phyloP scores from a whole-genome alignment of 2,797 vertebrate species.

The Pterois miles region DNA sequence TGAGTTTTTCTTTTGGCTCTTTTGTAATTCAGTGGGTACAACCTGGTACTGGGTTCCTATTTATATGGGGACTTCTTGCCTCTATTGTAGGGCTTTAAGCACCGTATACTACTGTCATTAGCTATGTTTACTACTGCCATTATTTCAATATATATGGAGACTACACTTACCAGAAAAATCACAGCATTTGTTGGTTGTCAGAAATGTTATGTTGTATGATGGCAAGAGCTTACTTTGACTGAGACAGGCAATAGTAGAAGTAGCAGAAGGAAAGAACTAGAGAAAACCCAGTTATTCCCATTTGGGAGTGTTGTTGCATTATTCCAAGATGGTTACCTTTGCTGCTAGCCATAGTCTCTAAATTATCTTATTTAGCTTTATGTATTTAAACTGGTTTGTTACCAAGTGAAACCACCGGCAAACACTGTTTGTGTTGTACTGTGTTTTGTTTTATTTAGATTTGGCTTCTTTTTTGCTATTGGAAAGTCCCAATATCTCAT shows the following conservation, averaged over 20 bases:
- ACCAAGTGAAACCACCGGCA: background rate
- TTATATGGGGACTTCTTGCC: background rate
- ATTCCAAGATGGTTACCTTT: background rate
- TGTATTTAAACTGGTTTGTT: background rate
- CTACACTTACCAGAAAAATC: background rate
- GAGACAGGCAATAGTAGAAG: background rate
- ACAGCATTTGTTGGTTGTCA: background rate
- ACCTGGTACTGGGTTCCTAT: background rate
- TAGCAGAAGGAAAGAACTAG: background rate
- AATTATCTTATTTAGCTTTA: background rate
- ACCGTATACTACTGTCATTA: background rate
- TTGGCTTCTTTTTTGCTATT: no score
- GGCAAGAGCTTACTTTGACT: background rate
- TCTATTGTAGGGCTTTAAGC: background rate
- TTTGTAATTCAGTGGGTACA: background rate
- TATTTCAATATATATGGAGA: background rate
- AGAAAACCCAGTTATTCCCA: background rate
- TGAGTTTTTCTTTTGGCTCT: conserved; percentile 1
- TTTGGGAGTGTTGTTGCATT: no score
- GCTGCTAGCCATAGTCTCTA: background rate
- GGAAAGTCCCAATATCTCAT: no score
- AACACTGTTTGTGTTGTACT: background rate
- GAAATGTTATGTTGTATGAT: background rate
- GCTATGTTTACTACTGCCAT: background rate
- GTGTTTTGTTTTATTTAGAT: background rate